phyloP scores from a whole-genome alignment of 2,113 vertebrate species.

The Eptatretus burgeri region DNA sequence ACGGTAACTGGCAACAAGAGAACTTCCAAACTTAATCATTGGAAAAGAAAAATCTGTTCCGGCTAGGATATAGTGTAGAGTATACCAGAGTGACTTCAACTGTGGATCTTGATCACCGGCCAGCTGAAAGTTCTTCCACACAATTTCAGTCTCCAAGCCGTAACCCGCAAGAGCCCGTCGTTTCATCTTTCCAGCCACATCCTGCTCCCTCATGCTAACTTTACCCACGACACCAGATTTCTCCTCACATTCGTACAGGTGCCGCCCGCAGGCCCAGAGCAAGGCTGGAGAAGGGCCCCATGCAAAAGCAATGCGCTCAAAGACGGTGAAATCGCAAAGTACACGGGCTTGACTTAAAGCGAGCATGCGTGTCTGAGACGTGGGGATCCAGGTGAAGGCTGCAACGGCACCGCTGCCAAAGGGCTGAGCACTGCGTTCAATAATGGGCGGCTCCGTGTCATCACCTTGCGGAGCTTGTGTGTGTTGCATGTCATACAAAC shows the following conservation, averaged over 20 bases:
- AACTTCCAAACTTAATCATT: too few relatives aligned
- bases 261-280: conserved; percentile 86
- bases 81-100: conserved; percentile 82
- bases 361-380: conserved; percentile 87
- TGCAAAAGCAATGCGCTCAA: conserved; percentile 78
- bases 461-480: conserved; percentile 69
- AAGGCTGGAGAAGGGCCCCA: conserved; percentile 78
- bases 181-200: conserved; percentile 86
- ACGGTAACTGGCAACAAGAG: too few relatives aligned
- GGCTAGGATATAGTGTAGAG: conserved; percentile 89
- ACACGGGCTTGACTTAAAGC: conserved; percentile 64
- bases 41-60: not conserved
- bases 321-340: conserved; percentile 92
- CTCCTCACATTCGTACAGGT: conserved; percentile 64
- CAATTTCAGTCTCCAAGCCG: conserved; percentile 63
- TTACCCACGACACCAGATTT: conserved; percentile 50
- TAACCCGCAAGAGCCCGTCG: conserved; percentile 63
- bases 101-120: conserved; percentile 59
- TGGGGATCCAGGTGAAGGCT: conserved; percentile 89
- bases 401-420: conserved; percentile 51
- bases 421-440: conserved; percentile 74
- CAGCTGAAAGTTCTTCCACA: conserved; percentile 73
- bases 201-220: conserved; percentile 30
- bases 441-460: conserved; percentile 88
- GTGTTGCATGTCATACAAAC: conserved; percentile 93